Conservation (phyloP, 2,113 vertebrate species). For the Misgurnus anguillicaudatus region DNA sequence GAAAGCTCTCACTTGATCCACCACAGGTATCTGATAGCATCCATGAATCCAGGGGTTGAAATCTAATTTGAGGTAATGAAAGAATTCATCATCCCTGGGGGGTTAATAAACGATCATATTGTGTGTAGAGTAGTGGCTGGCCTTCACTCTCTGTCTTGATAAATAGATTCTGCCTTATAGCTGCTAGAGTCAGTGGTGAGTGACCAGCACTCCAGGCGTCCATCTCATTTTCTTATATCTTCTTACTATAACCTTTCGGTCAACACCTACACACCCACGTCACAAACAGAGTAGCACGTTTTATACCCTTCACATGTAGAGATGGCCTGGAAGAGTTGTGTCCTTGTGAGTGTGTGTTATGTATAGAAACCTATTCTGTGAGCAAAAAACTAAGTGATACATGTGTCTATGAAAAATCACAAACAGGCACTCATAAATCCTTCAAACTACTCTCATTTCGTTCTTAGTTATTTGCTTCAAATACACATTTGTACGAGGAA, state of each 20-base stretch:
- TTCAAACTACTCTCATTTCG: not conserved
- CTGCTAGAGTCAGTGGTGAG: conserved; percentile 6
- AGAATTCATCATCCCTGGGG: conserved; percentile 67
- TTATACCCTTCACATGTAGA: not conserved
- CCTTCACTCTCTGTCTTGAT: conserved; percentile 56
- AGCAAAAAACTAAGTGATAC: no score
- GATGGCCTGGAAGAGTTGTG: conserved; percentile 22
- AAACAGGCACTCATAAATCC: not conserved
- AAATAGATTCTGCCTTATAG: conserved; percentile 62
- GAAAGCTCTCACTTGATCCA: conserved; percentile 12
- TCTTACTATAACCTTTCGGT: conserved; percentile 19
- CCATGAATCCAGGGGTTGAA: not conserved
- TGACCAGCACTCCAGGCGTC: not conserved
- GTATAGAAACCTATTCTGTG: not conserved
- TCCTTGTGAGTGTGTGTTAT: conserved; percentile 1
- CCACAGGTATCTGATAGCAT: conserved; percentile 34
- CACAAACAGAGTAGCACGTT: not conserved
- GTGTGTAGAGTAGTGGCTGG: conserved; percentile 10
- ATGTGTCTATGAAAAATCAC: no score
- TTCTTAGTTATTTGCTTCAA: not conserved
- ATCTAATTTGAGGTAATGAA: conserved; percentile 59
- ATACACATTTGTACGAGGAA: not conserved
- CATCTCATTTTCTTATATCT: conserved; percentile 24
- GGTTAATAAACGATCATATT: not conserved
- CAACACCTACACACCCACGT: conserved; percentile 22